Percentiles rank a stretch among this genome's conserved stretches.
phyloP scores from a whole-genome alignment of 2,888 invertebrate species.

The Tachina lurida region DNA sequence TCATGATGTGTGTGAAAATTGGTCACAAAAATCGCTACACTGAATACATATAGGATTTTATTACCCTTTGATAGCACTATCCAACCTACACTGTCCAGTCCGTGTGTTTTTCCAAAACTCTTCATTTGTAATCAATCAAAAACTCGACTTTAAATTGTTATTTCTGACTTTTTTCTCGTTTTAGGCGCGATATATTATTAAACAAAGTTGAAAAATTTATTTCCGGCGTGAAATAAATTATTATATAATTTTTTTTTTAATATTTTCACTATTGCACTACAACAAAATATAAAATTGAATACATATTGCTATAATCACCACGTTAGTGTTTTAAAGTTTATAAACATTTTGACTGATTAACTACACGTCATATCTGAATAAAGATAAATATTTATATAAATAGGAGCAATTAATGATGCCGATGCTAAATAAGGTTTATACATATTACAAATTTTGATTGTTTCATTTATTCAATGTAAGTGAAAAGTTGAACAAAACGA shows the following conservation, averaged over 20 bases:
- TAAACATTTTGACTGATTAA: conserved; percentile 29
- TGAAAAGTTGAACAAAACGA: conserved; percentile 2
- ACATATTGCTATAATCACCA: not conserved
- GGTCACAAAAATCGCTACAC: too few relatives aligned
- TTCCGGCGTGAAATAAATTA: conserved; percentile 48
- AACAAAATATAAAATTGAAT: conserved; percentile 8
- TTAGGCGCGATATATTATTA: conserved; percentile 3
- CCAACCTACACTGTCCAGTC: too few relatives aligned
- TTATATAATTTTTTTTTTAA: conserved; percentile 11
- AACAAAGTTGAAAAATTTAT: conserved; percentile 27
- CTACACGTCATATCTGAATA: not conserved
- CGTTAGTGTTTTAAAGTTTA: conserved; percentile 11
- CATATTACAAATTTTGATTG: not conserved
- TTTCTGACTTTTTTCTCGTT: not conserved
- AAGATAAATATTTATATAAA: not conserved
- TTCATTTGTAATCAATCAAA: too few relatives aligned
- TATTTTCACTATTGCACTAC: not conserved
- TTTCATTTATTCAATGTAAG: not conserved
- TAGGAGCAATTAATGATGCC: not conserved
- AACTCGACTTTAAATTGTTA: not conserved
- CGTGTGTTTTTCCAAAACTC: too few relatives aligned
- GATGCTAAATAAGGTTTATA: not conserved
- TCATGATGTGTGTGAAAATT: too few relatives aligned
- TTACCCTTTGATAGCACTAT: too few relatives aligned
- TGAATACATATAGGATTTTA: not conserved